Evolutionary conservation across 1,140 invertebrate genomes (phyloP).

Genomic region (Drosophila serrata): DNA sequence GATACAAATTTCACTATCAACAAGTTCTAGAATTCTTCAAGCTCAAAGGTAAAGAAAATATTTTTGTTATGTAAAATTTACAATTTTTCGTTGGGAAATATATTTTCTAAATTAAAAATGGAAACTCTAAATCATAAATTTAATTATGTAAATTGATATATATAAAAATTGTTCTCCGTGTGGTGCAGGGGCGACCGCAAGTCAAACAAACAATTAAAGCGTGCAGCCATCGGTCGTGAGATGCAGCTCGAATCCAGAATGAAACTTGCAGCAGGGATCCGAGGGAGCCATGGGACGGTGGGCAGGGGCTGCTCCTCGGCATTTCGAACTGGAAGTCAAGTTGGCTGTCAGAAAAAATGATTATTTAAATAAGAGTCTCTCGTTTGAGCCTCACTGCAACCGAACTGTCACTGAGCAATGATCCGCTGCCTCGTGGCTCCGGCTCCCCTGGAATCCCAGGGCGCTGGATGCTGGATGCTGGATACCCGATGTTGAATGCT

Average conservation of each 20-base stretch:
- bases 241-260: conserved; percentile 57
- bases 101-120: background rate
- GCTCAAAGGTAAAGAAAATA: background rate
- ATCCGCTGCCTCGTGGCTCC: conserved; percentile 43
- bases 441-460: conserved; percentile 39
- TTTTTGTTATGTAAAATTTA: background rate
- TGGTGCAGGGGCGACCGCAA: conserved; percentile 53
- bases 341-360: conserved; percentile 85
- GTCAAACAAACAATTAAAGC: conserved; percentile 83
- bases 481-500: conserved; percentile 15
- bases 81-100: background rate
- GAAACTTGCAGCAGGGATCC: conserved; percentile 44
- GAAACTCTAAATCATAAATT: background rate
- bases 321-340: conserved; percentile 85
- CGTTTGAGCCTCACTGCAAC: conserved; percentile 73
- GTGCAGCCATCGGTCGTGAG: conserved; percentile 53
- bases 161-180: conserved; percentile 18
- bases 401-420: conserved; percentile 75
- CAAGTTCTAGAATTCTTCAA: background rate
- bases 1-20: background rate
- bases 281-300: conserved; percentile 4
- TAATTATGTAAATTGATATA: background rate
- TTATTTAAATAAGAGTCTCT: conserved; percentile 84
- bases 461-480: conserved; percentile 27
- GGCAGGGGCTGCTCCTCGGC: conserved; percentile 37